Evolutionary conservation across 1,140 invertebrate genomes (phyloP), one percentile per base, ranked within the genome.

Genomic region (Dreissena rostriformis): DNA sequence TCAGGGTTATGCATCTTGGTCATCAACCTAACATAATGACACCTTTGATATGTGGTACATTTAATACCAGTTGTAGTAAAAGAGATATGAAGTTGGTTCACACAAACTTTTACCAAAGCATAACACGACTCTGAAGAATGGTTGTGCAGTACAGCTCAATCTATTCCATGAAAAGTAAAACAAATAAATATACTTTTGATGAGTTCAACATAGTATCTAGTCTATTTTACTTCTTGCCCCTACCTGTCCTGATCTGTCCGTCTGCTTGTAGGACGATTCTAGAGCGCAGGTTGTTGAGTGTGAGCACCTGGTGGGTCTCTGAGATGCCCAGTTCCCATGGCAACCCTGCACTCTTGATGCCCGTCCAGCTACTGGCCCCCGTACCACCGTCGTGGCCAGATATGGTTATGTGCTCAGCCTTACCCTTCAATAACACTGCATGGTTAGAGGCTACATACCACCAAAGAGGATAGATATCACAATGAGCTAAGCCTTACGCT

Each of bases 371-470:
- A 93, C 97, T 98, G 55, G 98, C 98, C 28, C 98, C 98, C 57
- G 98, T 99, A 63, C 98, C 98, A 74, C 99, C 99, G 94, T 99
- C 99, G 93, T 99, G 98, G 0, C 99, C 99, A 49, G 98, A 99
- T 87, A 99, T 99, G 11, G 98, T 98, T 88, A 99, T 98, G 92
- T 99, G 98, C 91, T 99, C 98, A 11, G 98, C 98, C 95, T 99
- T 99, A 66, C 98, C 98, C 96, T 61, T 5, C 22, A 39, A 39
- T 39, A 8, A 39, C 39, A 39, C 39, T 39, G 39, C 39, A 39
- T 39, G 39, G 39, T 39, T 5, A 39, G 39, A 39, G 39, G 39
- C 39, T 39, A 39, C 39, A 39, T 39, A 39, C 8, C 8, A 39
- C 39, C n/a, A 39, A 39, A 5, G 39, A 39, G 39, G 2, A 2